Base-by-base conservation (phyloP, 1,140 invertebrate species). In the Centruroides vittatus region DNA sequence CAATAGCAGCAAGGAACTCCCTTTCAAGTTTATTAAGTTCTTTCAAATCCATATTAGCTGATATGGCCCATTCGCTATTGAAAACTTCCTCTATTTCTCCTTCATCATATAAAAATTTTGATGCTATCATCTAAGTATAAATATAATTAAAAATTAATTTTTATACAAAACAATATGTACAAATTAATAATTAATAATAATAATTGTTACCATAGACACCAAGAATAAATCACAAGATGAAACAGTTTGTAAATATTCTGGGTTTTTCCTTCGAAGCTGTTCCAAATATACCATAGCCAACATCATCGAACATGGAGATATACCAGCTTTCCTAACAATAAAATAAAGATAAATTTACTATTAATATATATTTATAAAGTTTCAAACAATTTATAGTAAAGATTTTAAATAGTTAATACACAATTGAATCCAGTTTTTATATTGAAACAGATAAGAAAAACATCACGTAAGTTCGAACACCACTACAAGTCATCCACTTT, bases 211-310 rank as follows among this genome's bases (percentile, higher is more conserved):
- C 82, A 95, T 78, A 60, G 92, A 93, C 58, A 95, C 85, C 55
- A 96, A 79, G 73, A 96, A 96, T 11, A 96, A 78, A 72, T 95
- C 88, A 55, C 88, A 87, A 34, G 92, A 89, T 35, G 86, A 83
- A 41, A 89, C 82, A 71, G 80, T 77, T 68, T 83, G 78, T 36
- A 93, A 75, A 76, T 93, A 95, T 60, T 86, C 83, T 1, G 88
- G 84, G 75, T 93, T 90, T 66, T 80, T 81, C 56, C 77, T 77
- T 70, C 87, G 86, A 23, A 68, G 51, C 66, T 55, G 79, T 73
- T 94, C 89, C 55, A 94, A 76, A 72, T 96, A 97, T 3, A 96
- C 76, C 64, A 93, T 75, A 13, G 88, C 88, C 69, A 92, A 74
- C 60, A 75, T 71, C 46, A 93, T 75, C 0, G 87, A 86, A 70